Conservation (phyloP, 2,888 invertebrate species). For the Melanotus villosus region DNA sequence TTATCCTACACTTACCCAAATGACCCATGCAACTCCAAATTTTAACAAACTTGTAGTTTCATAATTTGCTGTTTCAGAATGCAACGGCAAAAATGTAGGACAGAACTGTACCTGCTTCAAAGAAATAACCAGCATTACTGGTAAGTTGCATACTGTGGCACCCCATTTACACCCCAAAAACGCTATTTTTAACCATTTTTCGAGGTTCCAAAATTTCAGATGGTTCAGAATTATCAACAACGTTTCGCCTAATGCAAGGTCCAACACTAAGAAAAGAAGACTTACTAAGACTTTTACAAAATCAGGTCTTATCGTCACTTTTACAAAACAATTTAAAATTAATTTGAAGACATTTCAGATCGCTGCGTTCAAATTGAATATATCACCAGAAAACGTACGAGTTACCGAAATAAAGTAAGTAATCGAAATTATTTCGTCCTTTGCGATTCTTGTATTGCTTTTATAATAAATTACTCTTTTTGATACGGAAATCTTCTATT, state of each 20-base stretch:
- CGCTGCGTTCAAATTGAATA: constrained; percentile 10
- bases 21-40: too few relatives aligned
- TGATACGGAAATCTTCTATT: constrained; percentile 18
- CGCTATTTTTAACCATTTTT: too few relatives aligned
- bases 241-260: constrained; percentile 39
- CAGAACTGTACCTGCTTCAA: constrained; percentile 26
- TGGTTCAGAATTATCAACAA: constrained; percentile 33
- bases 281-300: constrained; percentile 21
- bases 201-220: constrained; percentile 23
- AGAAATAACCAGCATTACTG: constrained; percentile 12
- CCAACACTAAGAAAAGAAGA: constrained; percentile 36
- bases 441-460: too few relatives aligned
- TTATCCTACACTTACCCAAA: too few relatives aligned
- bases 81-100: not conserved
- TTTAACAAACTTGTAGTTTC: too few relatives aligned
- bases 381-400: constrained; percentile 16
- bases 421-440: too few relatives aligned
- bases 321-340: too few relatives aligned
- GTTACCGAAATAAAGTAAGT: constrained; percentile 28
- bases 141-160: too few relatives aligned
- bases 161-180: too few relatives aligned
- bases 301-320: constrained; percentile 18
- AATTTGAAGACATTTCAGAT: constrained; percentile 10
- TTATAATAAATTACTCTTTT: too few relatives aligned
- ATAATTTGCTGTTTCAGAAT: too few relatives aligned